Evolutionary conservation across 2,888 invertebrate species (phyloP), one percentile per base, ranked within the genome.

Genomic region (Drosophila recens): DNA sequence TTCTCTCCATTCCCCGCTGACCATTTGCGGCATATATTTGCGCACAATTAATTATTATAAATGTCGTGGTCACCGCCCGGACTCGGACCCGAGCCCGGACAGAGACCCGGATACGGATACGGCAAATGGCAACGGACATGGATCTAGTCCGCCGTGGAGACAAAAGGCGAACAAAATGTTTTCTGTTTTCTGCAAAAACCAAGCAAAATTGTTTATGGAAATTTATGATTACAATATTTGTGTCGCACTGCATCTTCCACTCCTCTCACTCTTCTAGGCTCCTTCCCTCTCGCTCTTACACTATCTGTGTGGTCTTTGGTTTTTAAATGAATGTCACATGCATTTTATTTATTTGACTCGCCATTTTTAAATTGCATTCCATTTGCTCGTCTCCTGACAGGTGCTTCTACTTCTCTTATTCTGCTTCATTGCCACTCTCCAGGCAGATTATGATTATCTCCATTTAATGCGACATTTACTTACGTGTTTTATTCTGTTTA

Each of bases 1-100:
- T 10, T 36, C 30, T 43, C 33, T 17, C 58, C 11, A 10, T 34
- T 6, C 49, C 8, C 20, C 54, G 73, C 71, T 82, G 89, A 85
- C 90, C 90, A 80, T 81, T 88, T 87, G 76, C 85, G 90, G 89
- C 87, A 89, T 90, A 89, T 86, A 90, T 90, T 90, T 90, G 89
- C 79, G 82, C 85, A 82, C 90, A 90, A 91, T 91, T 91, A 91
- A 91, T 91, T 91, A 91, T 91, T 90, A 91, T 91, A 89, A 90
- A 91, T 91, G 91, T 91, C 89, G 89, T 87, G 80, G 89, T 76
- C 63, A 27, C 62, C 67, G 58, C 67, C 74, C 79, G 53, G 62
- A 58, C 23, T 4, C 23, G 59, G 59, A 56, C 72, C 3, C 36
- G 51, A 33, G 33, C 33, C 2, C 54, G 33, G 54, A 43, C 27